Conservation (phyloP, 1,140 invertebrate species). For the Saccostrea echinata region DNA sequence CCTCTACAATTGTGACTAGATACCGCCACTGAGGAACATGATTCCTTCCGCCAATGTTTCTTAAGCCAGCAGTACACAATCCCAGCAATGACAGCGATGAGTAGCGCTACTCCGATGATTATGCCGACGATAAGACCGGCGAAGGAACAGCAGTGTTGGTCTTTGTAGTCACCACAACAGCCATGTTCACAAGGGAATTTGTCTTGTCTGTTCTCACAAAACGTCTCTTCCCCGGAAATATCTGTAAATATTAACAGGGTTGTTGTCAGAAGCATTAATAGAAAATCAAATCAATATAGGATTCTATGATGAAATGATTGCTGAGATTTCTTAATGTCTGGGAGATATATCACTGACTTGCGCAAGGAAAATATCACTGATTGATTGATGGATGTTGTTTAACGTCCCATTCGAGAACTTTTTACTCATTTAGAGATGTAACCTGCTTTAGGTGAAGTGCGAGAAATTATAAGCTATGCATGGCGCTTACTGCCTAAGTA, state of each 20-base stretch:
- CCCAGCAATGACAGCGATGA: constrained; percentile 45
- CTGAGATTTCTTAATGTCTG: too few relatives aligned
- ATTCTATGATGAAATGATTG: too few relatives aligned
- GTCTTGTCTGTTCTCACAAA: not conserved
- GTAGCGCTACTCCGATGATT: constrained; percentile 41
- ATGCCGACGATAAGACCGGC: constrained; percentile 46
- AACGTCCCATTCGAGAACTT: too few relatives aligned
- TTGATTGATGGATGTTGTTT: too few relatives aligned
- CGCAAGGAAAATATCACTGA: too few relatives aligned
- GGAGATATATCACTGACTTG: too few relatives aligned
- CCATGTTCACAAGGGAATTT: constrained; percentile 47
- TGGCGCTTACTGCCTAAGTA: too few relatives aligned
- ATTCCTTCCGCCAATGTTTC: constrained; percentile 12
- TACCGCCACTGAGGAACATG: not conserved
- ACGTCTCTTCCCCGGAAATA: not conserved
- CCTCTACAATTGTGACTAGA: constrained; percentile 27
- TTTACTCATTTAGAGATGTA: too few relatives aligned
- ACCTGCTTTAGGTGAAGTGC: too few relatives aligned
- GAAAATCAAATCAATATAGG: too few relatives aligned
- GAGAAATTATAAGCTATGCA: too few relatives aligned
- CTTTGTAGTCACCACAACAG: constrained; percentile 48
- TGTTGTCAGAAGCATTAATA: not conserved
- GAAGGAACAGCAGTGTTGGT: constrained; percentile 50
- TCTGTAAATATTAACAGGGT: not conserved
- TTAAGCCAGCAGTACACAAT: constrained; percentile 50